These are phyloP conservation scores for Gymnoscopelus microlampas DNA, from an alignment of 2,797 vertebrate genomes.

Conservation along the genomic window DNA sequence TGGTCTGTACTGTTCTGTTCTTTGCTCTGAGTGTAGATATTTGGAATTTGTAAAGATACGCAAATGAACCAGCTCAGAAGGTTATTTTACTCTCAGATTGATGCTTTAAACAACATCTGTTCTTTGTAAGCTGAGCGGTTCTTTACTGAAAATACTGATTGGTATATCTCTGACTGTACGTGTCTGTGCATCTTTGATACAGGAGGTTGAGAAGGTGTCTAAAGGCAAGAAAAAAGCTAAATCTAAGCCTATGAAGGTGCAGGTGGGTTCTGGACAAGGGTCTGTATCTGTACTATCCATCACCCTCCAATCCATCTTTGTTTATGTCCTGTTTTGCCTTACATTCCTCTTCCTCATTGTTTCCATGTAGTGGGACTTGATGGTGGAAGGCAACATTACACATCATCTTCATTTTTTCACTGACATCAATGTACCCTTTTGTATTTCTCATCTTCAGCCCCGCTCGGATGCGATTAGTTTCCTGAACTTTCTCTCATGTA, in stretches of 20 bases:
- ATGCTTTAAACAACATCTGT: background rate
- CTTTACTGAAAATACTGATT: constrained; percentile 6
- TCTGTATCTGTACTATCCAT: background rate
- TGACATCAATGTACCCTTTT: too few species aligned
- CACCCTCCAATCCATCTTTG: background rate
- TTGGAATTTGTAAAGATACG: background rate
- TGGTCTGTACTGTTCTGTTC: background rate
- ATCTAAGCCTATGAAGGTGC: constrained; percentile 62
- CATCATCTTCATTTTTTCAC: too few species aligned
- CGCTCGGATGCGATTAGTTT: too few species aligned
- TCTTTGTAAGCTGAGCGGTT: background rate
- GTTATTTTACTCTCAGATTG: background rate
- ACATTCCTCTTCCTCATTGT: background rate
- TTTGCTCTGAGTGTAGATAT: background rate
- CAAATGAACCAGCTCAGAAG: background rate
- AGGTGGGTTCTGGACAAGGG: constrained; percentile 63
- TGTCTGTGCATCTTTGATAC: constrained; percentile 60
- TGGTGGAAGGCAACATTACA: background rate
- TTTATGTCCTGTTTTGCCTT: background rate
- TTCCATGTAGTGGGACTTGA: background rate
- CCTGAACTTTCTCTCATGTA: too few species aligned
- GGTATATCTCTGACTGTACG: constrained; percentile 15
- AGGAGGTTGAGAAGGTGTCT: constrained; percentile 67
- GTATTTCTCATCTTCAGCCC: too few species aligned
- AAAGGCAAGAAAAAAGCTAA: constrained; percentile 74